These are phyloP conservation scores for Chauna torquata DNA, from an alignment of 2,113 vertebrate species.

Conservation along the genomic window DNA sequence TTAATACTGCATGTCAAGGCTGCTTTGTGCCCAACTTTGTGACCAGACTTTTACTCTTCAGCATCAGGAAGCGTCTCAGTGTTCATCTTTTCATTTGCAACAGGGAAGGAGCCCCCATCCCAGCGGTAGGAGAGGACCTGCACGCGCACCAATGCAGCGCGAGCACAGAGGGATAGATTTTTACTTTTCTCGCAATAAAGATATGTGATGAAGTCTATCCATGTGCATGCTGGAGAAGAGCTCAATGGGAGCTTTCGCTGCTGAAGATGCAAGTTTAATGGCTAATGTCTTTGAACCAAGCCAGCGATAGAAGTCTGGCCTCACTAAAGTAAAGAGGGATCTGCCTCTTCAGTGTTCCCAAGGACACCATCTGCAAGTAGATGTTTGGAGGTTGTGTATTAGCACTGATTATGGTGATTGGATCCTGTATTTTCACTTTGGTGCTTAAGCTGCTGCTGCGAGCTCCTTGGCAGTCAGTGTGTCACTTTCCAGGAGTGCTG, in stretches of 20 bases:
- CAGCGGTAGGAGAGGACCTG: constrained; percentile 71
- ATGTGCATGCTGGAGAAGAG: fast-evolving
- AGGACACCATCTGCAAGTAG: fast-evolving
- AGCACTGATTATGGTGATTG: fast-evolving
- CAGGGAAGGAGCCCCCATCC: constrained; percentile 39
- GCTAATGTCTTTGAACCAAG: not conserved
- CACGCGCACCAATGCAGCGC: constrained; percentile 63
- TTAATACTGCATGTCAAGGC: not conserved
- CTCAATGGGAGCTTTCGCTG: not conserved
- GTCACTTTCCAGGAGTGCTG: not conserved
- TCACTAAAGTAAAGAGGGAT: fast-evolving
- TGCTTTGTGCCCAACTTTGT: not conserved
- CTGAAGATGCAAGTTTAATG: not conserved
- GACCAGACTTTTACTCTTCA: not conserved
- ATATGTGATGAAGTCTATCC: not conserved
- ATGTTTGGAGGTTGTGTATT: not conserved
- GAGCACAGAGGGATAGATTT: constrained; percentile 81
- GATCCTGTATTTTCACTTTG: not conserved
- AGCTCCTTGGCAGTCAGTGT: not conserved
- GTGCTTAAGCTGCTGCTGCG: not conserved
- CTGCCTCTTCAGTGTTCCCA: not conserved
- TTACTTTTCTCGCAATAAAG: constrained; percentile 82
- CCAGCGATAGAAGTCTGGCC: not conserved
- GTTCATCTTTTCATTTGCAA: constrained; percentile 11
- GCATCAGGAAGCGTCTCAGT: not conserved